phyloP scores from a whole-genome alignment of 1,140 invertebrate genomes.

The Pteromalus puparum region DNA sequence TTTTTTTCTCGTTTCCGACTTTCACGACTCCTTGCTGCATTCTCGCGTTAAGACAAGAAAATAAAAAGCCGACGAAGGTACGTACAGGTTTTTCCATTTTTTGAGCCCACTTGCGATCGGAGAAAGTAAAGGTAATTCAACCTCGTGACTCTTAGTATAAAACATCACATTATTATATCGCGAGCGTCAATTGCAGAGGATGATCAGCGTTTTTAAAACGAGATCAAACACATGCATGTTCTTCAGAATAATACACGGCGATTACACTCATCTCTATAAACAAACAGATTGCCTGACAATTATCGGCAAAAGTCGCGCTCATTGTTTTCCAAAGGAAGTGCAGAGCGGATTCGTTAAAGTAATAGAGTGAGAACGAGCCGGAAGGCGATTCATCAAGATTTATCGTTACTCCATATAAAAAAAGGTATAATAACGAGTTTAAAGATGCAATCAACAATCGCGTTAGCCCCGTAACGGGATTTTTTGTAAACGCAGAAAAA shows the following conservation, averaged over 20 bases:
- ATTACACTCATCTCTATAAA: neutral
- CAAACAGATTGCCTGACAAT: neutral
- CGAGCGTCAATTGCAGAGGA: neutral
- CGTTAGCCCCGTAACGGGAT: neutral
- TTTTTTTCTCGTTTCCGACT: neutral
- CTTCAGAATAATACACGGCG: neutral
- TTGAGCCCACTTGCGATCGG: neutral
- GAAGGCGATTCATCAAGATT: neutral
- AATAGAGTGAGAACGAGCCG: neutral
- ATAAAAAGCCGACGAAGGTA: neutral
- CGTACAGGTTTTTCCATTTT: neutral
- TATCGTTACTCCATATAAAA: neutral
- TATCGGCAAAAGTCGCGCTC: neutral
- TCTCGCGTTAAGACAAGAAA: neutral
- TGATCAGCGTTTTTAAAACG: neutral
- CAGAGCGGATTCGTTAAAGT: neutral
- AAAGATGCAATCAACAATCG: constrained; percentile 6
- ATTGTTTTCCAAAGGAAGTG: neutral
- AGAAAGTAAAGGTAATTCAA: neutral
- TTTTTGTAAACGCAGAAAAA: neutral
- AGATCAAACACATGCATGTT: neutral
- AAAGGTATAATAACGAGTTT: neutral
- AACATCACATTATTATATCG: too few relatives aligned
- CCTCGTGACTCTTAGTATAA: neutral
- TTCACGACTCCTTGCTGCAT: neutral